Conservation (phyloP, 2,113 vertebrate species). For the Tragelaphus buxtoni region DNA sequence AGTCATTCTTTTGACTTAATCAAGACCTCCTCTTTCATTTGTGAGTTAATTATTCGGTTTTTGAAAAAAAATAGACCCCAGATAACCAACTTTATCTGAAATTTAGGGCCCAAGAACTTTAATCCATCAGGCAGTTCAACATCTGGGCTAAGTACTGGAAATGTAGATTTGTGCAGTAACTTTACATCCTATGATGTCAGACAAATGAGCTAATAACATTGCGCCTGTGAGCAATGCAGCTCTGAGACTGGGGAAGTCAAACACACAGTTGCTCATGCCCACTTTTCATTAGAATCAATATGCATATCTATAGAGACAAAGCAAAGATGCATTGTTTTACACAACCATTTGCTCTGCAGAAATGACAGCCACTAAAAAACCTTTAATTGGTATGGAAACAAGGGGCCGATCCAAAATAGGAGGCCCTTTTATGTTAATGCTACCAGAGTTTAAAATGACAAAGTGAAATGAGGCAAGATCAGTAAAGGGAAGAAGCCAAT, state of each 20-base stretch:
- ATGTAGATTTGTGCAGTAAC: background rate
- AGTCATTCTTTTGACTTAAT: conserved; percentile 72
- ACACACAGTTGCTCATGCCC: background rate
- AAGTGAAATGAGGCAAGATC: background rate
- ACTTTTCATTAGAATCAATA: background rate
- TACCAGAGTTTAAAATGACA: background rate
- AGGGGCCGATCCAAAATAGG: background rate
- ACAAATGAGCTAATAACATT: conserved; percentile 16
- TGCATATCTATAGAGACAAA: background rate
- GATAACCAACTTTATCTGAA: background rate
- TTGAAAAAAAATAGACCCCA: background rate
- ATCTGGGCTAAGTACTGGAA: background rate
- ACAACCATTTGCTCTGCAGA: background rate
- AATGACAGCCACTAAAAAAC: background rate
- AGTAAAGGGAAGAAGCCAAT: background rate
- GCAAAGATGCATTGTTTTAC: background rate
- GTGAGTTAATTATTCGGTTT: background rate
- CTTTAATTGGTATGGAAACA: background rate
- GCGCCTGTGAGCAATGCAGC: background rate
- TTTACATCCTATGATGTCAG: background rate
- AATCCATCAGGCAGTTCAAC: background rate
- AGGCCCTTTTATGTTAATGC: background rate
- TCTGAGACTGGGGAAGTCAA: background rate
- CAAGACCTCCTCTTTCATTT: conserved; percentile 65
- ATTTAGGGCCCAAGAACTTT: background rate